Conservation (phyloP, 2,797 vertebrate genomes). For the Protosalanx chinensis region DNA sequence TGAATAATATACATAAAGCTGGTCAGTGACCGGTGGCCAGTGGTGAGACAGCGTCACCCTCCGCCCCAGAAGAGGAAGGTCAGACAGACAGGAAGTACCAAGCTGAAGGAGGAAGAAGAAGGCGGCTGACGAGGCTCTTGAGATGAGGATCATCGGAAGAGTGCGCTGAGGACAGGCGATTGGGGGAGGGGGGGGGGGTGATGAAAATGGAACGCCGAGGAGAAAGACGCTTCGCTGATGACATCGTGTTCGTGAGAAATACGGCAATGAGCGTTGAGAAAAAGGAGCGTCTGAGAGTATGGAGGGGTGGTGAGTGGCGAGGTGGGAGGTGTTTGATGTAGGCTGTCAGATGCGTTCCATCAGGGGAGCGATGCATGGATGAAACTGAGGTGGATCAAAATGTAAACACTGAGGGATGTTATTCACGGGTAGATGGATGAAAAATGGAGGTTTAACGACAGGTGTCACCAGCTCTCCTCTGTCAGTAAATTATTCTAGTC, state of each 20-base stretch:
- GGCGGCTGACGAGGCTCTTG: not conserved
- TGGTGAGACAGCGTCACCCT: not conserved
- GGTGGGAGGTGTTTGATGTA: no score
- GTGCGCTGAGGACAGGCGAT: not conserved
- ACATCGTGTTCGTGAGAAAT: not conserved
- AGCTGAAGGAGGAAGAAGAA: not conserved
- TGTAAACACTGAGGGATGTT: no score
- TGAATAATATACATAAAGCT: not conserved
- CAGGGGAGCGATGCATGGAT: no score
- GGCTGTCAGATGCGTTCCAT: no score
- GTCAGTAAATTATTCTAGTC: not conserved
- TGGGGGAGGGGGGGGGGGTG: no score
- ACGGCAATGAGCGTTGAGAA: not conserved
- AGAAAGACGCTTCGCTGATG: not conserved
- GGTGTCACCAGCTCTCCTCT: not conserved
- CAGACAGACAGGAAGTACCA: not conserved
- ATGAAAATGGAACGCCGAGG: not conserved
- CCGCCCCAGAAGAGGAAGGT: not conserved
- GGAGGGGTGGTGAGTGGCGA: no score
- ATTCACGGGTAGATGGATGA: slow-evolving; percentile 11
- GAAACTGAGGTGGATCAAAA: no score
- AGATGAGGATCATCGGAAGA: slow-evolving; percentile 21
- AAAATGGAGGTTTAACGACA: not conserved
- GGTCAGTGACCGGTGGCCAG: slow-evolving; percentile 48
- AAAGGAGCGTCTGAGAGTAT: not conserved